phyloP scores from a whole-genome alignment of 2,797 vertebrate species.

The Phoxinus dragarum region DNA sequence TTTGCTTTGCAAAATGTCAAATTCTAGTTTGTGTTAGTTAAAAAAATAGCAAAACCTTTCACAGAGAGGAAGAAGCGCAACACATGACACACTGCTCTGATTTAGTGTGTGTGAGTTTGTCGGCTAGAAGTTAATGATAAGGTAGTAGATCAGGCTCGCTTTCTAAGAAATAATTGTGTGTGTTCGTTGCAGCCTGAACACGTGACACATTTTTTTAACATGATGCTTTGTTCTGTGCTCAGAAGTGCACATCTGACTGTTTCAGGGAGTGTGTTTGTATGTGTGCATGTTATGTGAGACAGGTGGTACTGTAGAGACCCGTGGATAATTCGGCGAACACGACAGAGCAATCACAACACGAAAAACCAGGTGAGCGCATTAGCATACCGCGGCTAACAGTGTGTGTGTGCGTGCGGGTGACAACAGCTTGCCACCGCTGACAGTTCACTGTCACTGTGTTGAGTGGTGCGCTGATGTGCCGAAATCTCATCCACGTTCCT shows the following conservation, averaged over 20 bases:
- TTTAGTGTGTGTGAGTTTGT: background rate
- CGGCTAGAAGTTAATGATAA: background rate
- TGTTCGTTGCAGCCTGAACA: background rate
- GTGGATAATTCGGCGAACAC: conserved; percentile 29
- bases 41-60: background rate
- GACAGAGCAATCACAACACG: conserved; percentile 7
- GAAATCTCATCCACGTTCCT: conserved; percentile 9
- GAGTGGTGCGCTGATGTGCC: background rate
- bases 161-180: background rate
- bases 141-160: background rate
- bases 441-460: conserved; percentile 2
- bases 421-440: background rate
- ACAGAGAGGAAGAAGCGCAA: background rate
- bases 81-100: background rate
- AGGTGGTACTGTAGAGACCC: conserved; percentile 7
- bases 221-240: background rate
- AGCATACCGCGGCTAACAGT: conserved; percentile 11
- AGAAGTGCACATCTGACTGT: background rate
- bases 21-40: background rate
- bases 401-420: background rate
- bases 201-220: background rate
- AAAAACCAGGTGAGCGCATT: conserved; percentile 44
- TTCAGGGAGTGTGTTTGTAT: conserved; percentile 5
- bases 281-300: conserved; percentile 12
- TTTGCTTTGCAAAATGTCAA: background rate